Percentiles rank a stretch among this genome's conserved stretches.
Evolutionary conservation across 2,113 vertebrate species (phyloP).

Genomic region (Centropus bengalensis): DNA sequence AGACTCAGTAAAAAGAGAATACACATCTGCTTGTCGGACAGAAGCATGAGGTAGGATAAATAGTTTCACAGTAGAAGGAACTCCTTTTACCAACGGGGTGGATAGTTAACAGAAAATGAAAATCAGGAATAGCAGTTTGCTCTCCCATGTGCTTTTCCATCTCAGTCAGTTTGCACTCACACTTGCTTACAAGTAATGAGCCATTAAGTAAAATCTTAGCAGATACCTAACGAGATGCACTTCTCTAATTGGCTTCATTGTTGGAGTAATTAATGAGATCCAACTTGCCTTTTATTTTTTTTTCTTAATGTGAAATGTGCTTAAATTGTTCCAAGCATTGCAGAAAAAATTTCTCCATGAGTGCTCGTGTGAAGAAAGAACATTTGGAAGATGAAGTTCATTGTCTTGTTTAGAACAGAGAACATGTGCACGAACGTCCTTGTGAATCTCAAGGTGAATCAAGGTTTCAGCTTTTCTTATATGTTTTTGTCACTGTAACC

Average conservation of each 20-base stretch:
- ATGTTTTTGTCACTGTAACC: constrained; percentile 6
- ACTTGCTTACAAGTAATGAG: constrained; percentile 27
- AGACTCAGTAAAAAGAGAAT: not conserved
- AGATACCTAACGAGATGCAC: constrained; percentile 39
- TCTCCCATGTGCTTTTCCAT: not conserved
- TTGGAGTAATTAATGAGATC: constrained; percentile 41
- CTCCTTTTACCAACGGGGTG: not conserved
- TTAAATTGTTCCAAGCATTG: not conserved
- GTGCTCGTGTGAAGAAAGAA: not conserved
- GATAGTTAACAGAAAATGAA: not conserved
- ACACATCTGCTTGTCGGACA: not conserved
- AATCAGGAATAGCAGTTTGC: not conserved
- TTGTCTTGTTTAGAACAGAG: not conserved
- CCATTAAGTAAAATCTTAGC: constrained; percentile 22
- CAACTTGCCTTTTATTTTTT: not conserved
- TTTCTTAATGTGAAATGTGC: not conserved
- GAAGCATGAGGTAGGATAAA: not conserved
- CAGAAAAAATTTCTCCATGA: not conserved
- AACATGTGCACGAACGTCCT: not conserved
- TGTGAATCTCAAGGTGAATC: not conserved
- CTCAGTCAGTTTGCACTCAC: not conserved
- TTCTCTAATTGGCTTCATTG: constrained; percentile 44
- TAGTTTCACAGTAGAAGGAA: not conserved
- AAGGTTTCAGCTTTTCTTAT: not conserved
- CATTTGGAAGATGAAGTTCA: not conserved